phyloP scores from a whole-genome alignment of 2,113 vertebrate genomes.

The Pseudopodoces humilis region DNA sequence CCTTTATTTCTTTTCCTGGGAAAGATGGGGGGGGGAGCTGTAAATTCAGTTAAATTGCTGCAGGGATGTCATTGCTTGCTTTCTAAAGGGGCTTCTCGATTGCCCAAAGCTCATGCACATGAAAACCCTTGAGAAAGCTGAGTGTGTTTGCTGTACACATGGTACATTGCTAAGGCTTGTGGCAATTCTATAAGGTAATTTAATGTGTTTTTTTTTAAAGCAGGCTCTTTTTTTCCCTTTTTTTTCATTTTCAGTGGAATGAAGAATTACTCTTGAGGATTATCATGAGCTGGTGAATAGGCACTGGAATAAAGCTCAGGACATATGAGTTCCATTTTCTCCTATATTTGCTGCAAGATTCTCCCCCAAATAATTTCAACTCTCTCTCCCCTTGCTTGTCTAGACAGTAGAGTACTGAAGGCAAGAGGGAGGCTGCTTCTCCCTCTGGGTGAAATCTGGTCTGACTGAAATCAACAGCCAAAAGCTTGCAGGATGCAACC shows the following conservation, averaged over 20 bases:
- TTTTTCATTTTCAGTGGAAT: not conserved
- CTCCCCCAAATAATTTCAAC: not conserved
- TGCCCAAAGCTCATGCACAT: not conserved
- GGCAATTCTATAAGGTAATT: not conserved
- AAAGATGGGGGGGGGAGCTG: not conserved
- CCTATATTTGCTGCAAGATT: not conserved
- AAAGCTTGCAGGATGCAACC: not conserved
- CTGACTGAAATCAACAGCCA: constrained; percentile 5
- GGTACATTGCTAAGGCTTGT: not conserved
- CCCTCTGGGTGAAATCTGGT: constrained; percentile 32
- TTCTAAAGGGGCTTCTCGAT: not conserved
- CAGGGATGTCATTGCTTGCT: not conserved
- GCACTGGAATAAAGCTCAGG: not conserved
- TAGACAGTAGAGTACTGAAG: constrained; percentile 11
- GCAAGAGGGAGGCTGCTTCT: not conserved
- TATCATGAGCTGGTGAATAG: not conserved
- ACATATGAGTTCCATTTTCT: constrained; percentile 20
- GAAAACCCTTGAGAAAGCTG: not conserved
- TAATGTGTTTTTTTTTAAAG: not conserved
- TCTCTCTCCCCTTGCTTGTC: not conserved
- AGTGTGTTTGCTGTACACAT: not conserved
- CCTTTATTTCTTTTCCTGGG: not conserved
- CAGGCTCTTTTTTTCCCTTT: not conserved
- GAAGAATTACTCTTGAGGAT: constrained; percentile 15
- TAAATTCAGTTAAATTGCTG: not conserved